These are phyloP conservation scores for Centrocercus urophasianus DNA, from an alignment of 2,113 vertebrate species.

Conservation along the genomic window DNA sequence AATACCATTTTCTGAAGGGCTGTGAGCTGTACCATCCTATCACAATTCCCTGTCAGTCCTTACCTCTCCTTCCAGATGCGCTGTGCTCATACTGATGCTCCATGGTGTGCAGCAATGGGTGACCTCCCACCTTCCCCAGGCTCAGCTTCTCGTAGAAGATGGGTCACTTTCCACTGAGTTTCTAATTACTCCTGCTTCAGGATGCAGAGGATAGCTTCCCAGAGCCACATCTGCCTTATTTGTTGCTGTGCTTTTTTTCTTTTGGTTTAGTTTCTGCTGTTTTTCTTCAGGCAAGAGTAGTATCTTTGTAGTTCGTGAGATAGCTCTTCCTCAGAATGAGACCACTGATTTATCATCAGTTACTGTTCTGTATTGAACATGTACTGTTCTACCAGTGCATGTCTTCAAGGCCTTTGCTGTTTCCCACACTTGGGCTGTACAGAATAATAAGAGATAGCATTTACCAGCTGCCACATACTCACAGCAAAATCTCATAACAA, in stretches of 20 bases:
- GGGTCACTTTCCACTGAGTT: not conserved
- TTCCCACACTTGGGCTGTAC: not conserved
- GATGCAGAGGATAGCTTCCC: not conserved
- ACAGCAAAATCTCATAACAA: not conserved
- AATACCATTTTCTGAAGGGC: fast-evolving
- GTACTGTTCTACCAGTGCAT: not conserved
- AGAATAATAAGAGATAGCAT: not conserved
- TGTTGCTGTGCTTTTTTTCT: not conserved
- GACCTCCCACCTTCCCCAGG: no score
- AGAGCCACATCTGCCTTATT: not conserved
- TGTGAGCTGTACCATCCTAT: not conserved
- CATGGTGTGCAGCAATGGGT: fast-evolving
- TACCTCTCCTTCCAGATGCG: no score
- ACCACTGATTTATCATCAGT: not conserved
- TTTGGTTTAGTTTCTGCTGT: not conserved
- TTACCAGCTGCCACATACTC: not conserved
- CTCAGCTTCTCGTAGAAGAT: not conserved
- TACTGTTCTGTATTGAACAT: not conserved
- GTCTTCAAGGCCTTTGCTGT: not conserved
- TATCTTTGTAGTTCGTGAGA: not conserved
- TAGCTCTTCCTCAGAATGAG: not conserved
- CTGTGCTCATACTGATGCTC: not conserved
- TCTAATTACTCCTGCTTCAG: not conserved
- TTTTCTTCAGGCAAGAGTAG: not conserved
- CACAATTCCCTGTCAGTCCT: fast-evolving